A percentile compares a stretch with the other conserved stretches of the same genome.
These are phyloP conservation scores for Rhodinocichla rosea DNA, from an alignment of 2,113 vertebrate species.

Conservation along the genomic window DNA sequence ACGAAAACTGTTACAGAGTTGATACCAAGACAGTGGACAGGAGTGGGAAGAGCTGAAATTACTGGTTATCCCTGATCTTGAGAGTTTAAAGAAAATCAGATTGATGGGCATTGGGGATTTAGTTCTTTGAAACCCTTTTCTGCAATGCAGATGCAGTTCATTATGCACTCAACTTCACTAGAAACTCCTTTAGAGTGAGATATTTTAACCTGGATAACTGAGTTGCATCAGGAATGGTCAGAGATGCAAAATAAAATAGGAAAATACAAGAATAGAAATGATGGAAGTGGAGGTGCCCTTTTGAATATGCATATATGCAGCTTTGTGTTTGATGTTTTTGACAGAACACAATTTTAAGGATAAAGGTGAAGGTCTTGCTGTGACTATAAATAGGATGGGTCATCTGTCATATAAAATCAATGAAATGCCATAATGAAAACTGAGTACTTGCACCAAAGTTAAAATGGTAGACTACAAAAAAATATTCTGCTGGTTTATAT, in stretches of 20 bases:
- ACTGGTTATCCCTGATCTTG: not conserved
- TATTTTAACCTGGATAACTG: not conserved
- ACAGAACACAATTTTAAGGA: not conserved
- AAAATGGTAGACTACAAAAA: not conserved
- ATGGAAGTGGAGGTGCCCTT: not conserved
- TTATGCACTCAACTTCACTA: not conserved
- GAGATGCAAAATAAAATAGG: not conserved
- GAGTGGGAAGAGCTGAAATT: not conserved
- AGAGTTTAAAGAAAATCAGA: not conserved
- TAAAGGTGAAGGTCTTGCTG: not conserved
- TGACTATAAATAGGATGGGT: not conserved
- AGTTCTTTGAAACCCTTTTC: not conserved
- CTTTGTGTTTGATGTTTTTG: not conserved
- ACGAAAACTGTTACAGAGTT: not conserved
- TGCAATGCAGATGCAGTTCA: not conserved
- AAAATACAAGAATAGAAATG: not conserved
- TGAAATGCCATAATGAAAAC: not conserved
- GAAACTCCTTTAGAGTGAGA: not conserved
- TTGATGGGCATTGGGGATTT: not conserved
- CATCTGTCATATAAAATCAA: not conserved
- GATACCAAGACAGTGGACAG: not conserved
- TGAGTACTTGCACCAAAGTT: not conserved
- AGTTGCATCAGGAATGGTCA: not conserved
- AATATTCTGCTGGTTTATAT: not conserved
- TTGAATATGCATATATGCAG: not conserved